phyloP scores from a whole-genome alignment of 2,797 vertebrate species.

The Onychomys leucogaster region DNA sequence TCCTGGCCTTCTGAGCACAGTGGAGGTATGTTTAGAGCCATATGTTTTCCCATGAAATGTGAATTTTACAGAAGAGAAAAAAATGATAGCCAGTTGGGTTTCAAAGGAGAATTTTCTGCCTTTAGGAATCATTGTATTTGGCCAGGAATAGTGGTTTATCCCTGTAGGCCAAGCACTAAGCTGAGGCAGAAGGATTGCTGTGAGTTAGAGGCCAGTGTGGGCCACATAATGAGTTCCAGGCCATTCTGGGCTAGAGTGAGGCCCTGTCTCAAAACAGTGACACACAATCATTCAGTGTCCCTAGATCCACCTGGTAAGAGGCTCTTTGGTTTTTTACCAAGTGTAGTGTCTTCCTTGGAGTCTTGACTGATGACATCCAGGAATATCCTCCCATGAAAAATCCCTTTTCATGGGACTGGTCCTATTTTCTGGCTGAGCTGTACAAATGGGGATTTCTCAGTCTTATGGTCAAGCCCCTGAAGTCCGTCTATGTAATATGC shows the following conservation, averaged over 20 bases:
- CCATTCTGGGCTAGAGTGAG: background rate
- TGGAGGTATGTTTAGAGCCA: fast-evolving
- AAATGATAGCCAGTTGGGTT: background rate
- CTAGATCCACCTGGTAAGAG: background rate
- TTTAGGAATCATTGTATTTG: background rate
- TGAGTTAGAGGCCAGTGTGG: background rate
- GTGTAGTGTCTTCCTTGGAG: fast-evolving
- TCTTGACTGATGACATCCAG: background rate
- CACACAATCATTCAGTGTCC: background rate
- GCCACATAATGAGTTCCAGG: background rate
- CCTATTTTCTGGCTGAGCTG: background rate
- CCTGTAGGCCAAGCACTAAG: background rate
- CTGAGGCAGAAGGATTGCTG: background rate
- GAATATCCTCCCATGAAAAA: background rate
- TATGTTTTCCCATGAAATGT: background rate
- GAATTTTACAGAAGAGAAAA: background rate
- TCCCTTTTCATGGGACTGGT: background rate
- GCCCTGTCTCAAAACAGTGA: background rate
- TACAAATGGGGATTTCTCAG: conserved; percentile 36
- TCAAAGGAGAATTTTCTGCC: background rate
- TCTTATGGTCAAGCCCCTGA: background rate
- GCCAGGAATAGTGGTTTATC: background rate
- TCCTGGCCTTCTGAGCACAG: fast-evolving
- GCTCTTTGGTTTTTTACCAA: fast-evolving
- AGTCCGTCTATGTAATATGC: background rate